These are phyloP conservation scores for Kryphioiulus occultus DNA, from an alignment of 2,888 invertebrate species.

Conservation along the genomic window DNA sequence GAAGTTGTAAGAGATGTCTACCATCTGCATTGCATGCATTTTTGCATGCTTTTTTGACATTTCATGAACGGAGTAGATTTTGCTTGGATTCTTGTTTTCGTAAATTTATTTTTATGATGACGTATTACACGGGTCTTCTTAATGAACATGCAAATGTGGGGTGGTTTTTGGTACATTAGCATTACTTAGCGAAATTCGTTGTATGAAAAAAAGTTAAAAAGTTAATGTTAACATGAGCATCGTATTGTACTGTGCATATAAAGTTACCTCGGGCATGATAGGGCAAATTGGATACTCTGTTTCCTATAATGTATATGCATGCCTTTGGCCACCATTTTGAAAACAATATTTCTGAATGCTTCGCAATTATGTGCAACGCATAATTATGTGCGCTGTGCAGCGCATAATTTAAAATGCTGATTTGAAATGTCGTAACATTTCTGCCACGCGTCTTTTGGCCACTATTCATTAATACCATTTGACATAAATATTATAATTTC, in stretches of 20 bases:
- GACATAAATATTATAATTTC: constrained; percentile 39
- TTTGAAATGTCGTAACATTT: not conserved
- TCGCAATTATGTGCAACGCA: not conserved
- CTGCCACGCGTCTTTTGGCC: constrained; percentile 11
- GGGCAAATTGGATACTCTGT: not conserved
- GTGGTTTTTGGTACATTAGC: not conserved
- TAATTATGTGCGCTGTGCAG: constrained; percentile 6
- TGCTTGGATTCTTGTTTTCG: too few species aligned
- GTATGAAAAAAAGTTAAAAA: not conserved
- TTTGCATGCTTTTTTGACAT: too few species aligned
- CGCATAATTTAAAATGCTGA: not conserved
- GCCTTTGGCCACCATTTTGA: constrained; percentile 40
- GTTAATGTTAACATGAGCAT: not conserved
- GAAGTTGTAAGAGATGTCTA: too few species aligned
- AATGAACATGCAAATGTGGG: not conserved
- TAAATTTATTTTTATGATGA: not conserved
- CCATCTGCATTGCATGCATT: too few species aligned
- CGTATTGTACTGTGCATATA: not conserved
- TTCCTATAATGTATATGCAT: not conserved
- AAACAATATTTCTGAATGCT: constrained; percentile 10
- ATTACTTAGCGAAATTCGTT: not conserved
- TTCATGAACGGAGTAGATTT: too few species aligned
- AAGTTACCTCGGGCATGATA: not conserved
- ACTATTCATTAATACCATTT: constrained; percentile 19
- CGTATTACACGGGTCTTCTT: too few species aligned